Percentiles rank a stretch among this genome's conserved stretches.
phyloP scores from a whole-genome alignment of 1,140 invertebrate species.

The Cyclina sinensis region DNA sequence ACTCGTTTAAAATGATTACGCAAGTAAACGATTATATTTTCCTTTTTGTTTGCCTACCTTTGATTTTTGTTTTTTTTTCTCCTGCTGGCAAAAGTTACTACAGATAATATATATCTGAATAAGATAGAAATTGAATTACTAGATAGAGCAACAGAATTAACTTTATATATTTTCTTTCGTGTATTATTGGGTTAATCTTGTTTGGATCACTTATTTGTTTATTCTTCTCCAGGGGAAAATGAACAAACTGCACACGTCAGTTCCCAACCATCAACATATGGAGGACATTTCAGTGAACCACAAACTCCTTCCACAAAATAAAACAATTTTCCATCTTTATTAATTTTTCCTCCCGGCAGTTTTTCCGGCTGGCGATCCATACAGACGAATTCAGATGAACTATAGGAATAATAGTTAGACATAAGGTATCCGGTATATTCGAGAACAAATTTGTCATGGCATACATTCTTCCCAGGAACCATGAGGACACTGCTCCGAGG shows the following conservation, averaged over 20 bases:
- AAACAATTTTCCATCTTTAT: conserved; percentile 68
- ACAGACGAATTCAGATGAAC: conserved; percentile 67
- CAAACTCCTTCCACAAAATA: conserved; percentile 68
- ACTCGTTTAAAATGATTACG: too few species aligned
- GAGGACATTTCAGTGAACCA: conserved; percentile 71
- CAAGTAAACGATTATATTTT: too few species aligned
- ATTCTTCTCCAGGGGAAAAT: not conserved
- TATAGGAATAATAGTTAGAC: conserved; percentile 25
- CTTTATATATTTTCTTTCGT: too few species aligned
- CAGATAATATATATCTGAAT: too few species aligned
- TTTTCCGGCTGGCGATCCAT: conserved; percentile 68
- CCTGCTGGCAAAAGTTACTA: too few species aligned
- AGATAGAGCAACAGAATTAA: too few species aligned
- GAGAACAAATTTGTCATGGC: conserved; percentile 64
- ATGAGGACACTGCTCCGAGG: conserved; percentile 58
- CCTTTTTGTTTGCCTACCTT: too few species aligned
- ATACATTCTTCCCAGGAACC: conserved; percentile 70
- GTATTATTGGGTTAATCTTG: too few species aligned
- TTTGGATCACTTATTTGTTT: too few species aligned
- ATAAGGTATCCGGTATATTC: conserved; percentile 75
- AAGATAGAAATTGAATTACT: too few species aligned
- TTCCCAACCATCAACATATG: conserved; percentile 65
- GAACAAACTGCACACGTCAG: conserved; percentile 77
- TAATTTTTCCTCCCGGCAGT: not conserved
- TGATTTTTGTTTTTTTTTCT: too few species aligned